phyloP scores from a whole-genome alignment of 1,140 invertebrate genomes.

The Glossosoma conforme region DNA sequence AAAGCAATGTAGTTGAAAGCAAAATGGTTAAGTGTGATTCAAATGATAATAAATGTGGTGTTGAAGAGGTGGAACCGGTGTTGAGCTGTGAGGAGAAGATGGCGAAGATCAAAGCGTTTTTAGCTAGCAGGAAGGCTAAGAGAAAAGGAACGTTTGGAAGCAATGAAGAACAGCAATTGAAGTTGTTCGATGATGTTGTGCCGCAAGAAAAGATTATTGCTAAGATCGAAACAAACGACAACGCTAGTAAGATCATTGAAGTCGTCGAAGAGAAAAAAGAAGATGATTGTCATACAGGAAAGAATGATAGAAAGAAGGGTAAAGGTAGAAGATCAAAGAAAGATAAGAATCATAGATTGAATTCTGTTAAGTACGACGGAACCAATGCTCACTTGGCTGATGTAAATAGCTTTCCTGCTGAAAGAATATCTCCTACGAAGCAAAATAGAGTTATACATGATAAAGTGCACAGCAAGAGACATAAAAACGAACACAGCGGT shows the following conservation, averaged over 20 bases:
- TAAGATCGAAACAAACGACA: no score
- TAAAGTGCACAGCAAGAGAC: slow-evolving; percentile 9
- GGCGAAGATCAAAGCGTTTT: slow-evolving; percentile 5
- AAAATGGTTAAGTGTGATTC: background rate
- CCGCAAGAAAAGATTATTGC: no score
- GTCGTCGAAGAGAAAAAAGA: no score
- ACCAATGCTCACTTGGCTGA: background rate
- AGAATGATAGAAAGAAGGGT: background rate
- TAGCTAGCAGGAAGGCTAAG: no score
- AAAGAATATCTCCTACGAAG: slow-evolving; percentile 12
- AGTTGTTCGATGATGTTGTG: no score
- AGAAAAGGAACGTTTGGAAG: no score
- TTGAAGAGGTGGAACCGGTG: slow-evolving; percentile 10
- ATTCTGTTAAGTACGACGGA: slow-evolving; percentile 2
- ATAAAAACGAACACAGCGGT: slow-evolving; percentile 14
- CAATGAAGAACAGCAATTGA: no score
- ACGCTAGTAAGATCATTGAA: no score
- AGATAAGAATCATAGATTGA: slow-evolving; percentile 6
- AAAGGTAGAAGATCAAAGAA: background rate
- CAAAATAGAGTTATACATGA: background rate
- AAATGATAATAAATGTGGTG: background rate
- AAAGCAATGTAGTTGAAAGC: no score
- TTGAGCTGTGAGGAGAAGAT: slow-evolving; percentile 15
- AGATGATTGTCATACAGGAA: no score
- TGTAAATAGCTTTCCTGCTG: background rate